Percentiles rank a stretch among this genome's conserved stretches.
Evolutionary conservation across 2,797 vertebrate species (phyloP).

Genomic region (Philypnodon macrostomus): DNA sequence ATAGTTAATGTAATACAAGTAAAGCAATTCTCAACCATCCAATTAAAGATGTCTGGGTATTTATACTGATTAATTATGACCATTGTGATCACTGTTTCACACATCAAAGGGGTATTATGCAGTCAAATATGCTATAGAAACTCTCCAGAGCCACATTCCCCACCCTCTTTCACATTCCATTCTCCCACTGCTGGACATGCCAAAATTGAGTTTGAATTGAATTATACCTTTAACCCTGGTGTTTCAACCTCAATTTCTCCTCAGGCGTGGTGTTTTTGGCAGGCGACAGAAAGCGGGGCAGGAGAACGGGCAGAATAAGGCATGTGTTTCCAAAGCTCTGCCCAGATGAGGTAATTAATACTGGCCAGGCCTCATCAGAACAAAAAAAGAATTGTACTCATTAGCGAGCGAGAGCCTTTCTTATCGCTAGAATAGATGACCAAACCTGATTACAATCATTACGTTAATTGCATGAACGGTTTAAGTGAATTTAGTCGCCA

Average conservation of each 20-base stretch:
- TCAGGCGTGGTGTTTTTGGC: slow-evolving; percentile 57
- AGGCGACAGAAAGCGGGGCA: too few species aligned
- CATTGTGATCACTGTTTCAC: slow-evolving; percentile 45
- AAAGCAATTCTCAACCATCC: slow-evolving; percentile 9
- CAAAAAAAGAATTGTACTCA: slow-evolving; percentile 35
- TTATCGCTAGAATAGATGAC: slow-evolving; percentile 44
- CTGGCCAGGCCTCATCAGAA: slow-evolving; percentile 46
- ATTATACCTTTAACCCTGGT: slow-evolving; percentile 71
- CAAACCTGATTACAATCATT: slow-evolving; percentile 61
- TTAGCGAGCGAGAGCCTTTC: slow-evolving; percentile 35
- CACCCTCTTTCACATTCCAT: slow-evolving; percentile 44
- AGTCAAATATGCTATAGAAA: slow-evolving; percentile 42
- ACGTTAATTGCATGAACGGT: slow-evolving; percentile 58
- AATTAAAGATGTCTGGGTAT: slow-evolving; percentile 19
- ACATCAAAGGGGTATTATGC: slow-evolving; percentile 51
- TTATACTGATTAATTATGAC: slow-evolving; percentile 45
- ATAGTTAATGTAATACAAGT: slow-evolving; percentile 1
- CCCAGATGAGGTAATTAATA: slow-evolving; percentile 57
- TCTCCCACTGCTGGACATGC: slow-evolving; percentile 56
- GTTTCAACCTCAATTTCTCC: slow-evolving; percentile 66
- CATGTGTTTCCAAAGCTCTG: slow-evolving; percentile 35
- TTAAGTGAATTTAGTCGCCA: slow-evolving; percentile 58
- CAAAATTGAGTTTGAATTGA: slow-evolving; percentile 65
- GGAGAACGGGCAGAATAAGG: slow-evolving; percentile 36
- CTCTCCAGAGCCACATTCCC: slow-evolving; percentile 32